Evolutionary conservation across 2,888 invertebrate species (phyloP), one percentile per base, ranked within the genome.

Genomic region (Odontothrips loti): DNA sequence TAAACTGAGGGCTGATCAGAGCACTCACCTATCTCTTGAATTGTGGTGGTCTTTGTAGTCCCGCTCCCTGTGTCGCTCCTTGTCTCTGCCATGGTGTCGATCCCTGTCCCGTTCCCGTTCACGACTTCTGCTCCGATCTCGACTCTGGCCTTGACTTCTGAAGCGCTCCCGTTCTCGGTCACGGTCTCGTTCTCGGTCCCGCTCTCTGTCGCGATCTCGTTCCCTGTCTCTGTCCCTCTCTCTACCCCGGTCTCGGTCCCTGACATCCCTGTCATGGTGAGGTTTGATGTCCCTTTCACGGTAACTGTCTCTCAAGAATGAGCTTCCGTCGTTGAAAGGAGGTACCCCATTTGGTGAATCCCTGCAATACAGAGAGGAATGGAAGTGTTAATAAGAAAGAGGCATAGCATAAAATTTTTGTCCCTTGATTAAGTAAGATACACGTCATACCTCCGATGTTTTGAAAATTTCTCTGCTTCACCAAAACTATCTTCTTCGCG

Each of bases 401-500:
- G 0, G 10, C 9, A 47, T 23, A 9, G 6, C 43, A 34, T 20
- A 20, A 29, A 27, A 15, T 3, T 4, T 11, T 43, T 17, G 20
- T 34, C 0, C 79, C 29, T 6, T 63, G 17, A 17, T 58, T 20
- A 27, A 6, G 11, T 27, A 11, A 6, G 17, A 75, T 75, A 0
- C 23, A 12, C 0, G 9, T 27, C 9, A 27, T 75, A 10, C 11
- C 81, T 80, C 47, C 81, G 80, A 79, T 81, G 81, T 48, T 83
- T 80, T 9, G 84, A 83, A n/a, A 83, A 83, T 79, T 83, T 86
- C 84, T 88, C 88, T 78, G 88, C 87, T 83, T 88, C 88, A 23
- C 88, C 88, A 86, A 88, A 88, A 12, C 68, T 27, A 43, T 87
- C 86, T 68, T 86, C 86, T 84, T 88, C 88, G 43, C 85, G 86